Percentiles rank a stretch among this genome's conserved stretches.
phyloP scores from a whole-genome alignment of 2,888 invertebrate species.

The Apamea anceps region DNA sequence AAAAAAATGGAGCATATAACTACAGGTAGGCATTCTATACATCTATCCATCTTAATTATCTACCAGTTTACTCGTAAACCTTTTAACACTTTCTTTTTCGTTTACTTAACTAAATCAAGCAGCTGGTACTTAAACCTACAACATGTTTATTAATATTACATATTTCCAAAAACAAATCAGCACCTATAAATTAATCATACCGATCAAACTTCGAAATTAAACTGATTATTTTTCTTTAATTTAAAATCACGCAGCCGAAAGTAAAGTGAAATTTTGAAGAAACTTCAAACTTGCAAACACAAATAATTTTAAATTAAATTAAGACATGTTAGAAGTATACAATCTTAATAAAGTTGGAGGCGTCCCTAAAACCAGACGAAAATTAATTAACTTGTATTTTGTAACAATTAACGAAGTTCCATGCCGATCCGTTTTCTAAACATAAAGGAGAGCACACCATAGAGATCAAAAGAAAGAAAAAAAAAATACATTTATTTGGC shows the following conservation, averaged over 20 bases:
- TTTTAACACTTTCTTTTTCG: no score
- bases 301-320: constrained; percentile 63
- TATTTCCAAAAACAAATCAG: not conserved
- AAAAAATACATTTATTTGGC: no score
- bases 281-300: constrained; percentile 48
- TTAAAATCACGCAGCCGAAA: constrained; percentile 23
- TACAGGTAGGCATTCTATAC: no score
- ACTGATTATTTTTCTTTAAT: constrained; percentile 55
- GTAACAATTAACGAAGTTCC: constrained; percentile 70
- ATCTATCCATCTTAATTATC: no score
- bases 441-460: constrained; percentile 26
- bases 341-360: constrained; percentile 53
- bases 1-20: not conserved
- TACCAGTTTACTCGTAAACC: no score
- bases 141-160: not conserved
- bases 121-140: not conserved
- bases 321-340: constrained; percentile 54
- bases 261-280: constrained; percentile 6
- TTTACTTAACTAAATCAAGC: not conserved
- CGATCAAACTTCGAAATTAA: constrained; percentile 35
- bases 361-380: constrained; percentile 63
- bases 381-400: constrained; percentile 71
- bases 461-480: no score
- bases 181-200: constrained; percentile 17
- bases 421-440: constrained; percentile 61